Evolutionary conservation across 2,797 vertebrate species (phyloP).

Genomic region (Cossypha heuglini): DNA sequence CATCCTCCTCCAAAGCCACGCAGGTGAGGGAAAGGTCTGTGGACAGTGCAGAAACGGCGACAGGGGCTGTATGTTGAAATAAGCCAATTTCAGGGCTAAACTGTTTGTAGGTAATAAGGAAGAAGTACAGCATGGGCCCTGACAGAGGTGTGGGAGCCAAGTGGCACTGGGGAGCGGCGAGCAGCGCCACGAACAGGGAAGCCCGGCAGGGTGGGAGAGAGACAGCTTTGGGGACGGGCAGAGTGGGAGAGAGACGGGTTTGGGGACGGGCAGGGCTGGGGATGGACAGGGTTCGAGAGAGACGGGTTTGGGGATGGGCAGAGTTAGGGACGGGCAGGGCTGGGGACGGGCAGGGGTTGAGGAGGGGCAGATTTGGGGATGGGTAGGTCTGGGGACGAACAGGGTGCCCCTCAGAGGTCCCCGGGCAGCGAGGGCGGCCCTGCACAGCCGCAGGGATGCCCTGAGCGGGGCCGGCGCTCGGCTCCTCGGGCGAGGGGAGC

Average conservation of each 20-base stretch:
- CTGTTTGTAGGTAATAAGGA: background rate
- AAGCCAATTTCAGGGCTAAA: background rate
- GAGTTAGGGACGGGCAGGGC: too few species aligned
- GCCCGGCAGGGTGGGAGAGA: accelerated
- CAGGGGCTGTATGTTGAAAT: background rate
- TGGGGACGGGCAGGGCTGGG: accelerated
- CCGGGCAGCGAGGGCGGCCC: too few species aligned
- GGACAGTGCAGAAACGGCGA: accelerated
- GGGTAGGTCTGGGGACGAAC: background rate
- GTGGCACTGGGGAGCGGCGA: accelerated
- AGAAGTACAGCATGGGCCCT: accelerated
- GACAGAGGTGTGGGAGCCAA: accelerated
- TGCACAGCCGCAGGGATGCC: too few species aligned
- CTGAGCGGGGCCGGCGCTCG: too few species aligned
- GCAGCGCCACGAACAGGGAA: accelerated
- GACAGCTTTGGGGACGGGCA: accelerated
- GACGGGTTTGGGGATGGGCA: too few species aligned
- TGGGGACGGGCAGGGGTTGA: too few species aligned
- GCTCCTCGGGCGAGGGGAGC: background rate
- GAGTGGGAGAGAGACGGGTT: accelerated
- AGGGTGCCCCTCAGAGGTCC: too few species aligned
- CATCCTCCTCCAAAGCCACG: background rate
- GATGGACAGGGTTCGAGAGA: accelerated
- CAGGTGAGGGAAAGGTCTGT: accelerated
- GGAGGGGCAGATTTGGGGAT: too few species aligned